These are phyloP conservation scores for Lacanobia oleracea DNA, from an alignment of 2,888 invertebrate genomes.

Conservation along the genomic window DNA sequence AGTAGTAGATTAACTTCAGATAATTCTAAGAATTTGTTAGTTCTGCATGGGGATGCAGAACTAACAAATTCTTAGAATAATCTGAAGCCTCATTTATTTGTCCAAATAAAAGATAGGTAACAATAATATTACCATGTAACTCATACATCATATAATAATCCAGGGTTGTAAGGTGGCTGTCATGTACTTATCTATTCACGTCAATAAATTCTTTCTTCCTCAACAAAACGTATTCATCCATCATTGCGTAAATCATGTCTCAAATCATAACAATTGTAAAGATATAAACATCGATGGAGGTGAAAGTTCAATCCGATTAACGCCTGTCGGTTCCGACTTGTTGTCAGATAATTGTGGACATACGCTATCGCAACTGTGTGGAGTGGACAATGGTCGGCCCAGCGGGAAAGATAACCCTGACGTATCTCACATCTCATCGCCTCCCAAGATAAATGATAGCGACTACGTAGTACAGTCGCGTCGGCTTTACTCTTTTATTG, in stretches of 20 bases:
- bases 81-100: conserved; percentile 2
- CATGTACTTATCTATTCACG: conserved; percentile 40
- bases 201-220: conserved; percentile 45
- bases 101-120: conserved; percentile 7
- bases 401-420: conserved; percentile 66
- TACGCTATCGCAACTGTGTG: conserved; percentile 65
- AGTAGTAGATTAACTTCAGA: no score
- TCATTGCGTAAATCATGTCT: conserved; percentile 58
- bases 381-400: conserved; percentile 70
- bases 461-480: conserved; percentile 55
- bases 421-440: conserved; percentile 72
- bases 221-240: conserved; percentile 54
- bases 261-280: conserved; percentile 58
- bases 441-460: conserved; percentile 68
- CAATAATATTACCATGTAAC: conserved; percentile 33
- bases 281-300: conserved; percentile 66
- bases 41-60: no score
- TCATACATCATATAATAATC: conserved; percentile 45
- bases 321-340: conserved; percentile 69
- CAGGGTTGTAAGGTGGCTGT: conserved; percentile 38
- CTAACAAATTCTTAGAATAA: not conserved
- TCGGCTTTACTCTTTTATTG: conserved; percentile 67
- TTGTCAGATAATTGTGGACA: conserved; percentile 74
- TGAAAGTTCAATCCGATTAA: conserved; percentile 76
- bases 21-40: no score